phyloP scores from a whole-genome alignment of 1,140 invertebrate species.

The Manduca sexta region DNA sequence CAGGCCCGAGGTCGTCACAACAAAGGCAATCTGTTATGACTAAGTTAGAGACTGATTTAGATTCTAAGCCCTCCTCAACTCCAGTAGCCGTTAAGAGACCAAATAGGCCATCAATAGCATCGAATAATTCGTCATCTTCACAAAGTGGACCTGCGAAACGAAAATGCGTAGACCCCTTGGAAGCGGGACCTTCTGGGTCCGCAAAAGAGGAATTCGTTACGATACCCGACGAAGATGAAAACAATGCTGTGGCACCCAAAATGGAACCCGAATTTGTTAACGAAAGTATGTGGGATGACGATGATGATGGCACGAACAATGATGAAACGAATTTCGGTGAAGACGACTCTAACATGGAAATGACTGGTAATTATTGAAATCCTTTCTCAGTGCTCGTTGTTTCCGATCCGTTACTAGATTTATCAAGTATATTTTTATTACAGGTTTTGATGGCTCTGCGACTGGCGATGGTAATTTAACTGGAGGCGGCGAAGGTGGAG shows the following conservation, averaged over 20 bases:
- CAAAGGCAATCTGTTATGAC: constrained; percentile 73
- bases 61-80: constrained; percentile 72
- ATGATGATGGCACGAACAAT: constrained; percentile 71
- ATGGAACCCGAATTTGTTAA: constrained; percentile 74
- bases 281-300: constrained; percentile 72
- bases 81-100: constrained; percentile 74
- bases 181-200: constrained; percentile 70
- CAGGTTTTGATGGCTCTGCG: constrained; percentile 70
- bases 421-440: no score
- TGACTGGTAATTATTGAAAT: constrained; percentile 71
- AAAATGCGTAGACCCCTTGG: constrained; percentile 72
- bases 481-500: constrained; percentile 68
- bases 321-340: constrained; percentile 73
- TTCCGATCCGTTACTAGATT: no score
- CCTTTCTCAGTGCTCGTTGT: no score
- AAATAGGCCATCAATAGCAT: constrained; percentile 74
- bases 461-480: constrained; percentile 70
- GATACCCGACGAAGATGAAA: constrained; percentile 72
- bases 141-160: constrained; percentile 72
- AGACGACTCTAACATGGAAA: constrained; percentile 74
- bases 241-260: constrained; percentile 70
- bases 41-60: constrained; percentile 74
- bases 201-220: constrained; percentile 72
- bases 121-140: constrained; percentile 72
- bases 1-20: constrained; percentile 73